Percentiles rank a stretch among this genome's conserved stretches.
These are phyloP conservation scores for Oreonectes daqikongensis DNA, from an alignment of 2,797 vertebrate genomes.

Conservation along the genomic window DNA sequence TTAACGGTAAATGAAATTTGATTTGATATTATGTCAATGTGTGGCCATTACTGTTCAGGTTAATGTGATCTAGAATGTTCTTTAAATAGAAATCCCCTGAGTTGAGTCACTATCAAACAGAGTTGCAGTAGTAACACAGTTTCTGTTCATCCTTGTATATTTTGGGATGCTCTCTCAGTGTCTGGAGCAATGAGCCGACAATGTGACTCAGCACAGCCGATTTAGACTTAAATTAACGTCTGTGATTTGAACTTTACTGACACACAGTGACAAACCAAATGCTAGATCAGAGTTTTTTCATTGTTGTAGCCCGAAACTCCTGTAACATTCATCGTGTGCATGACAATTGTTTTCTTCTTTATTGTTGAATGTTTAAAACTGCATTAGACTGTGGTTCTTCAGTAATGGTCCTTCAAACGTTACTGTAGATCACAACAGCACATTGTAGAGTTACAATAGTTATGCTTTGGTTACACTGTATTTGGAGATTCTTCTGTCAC, in stretches of 20 bases:
- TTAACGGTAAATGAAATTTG: too few relatives aligned
- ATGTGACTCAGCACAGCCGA: constrained; percentile 23
- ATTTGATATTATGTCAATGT: too few relatives aligned
- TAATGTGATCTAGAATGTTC: background rate
- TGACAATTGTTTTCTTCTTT: background rate
- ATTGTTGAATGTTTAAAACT: background rate
- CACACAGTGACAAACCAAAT: constrained; percentile 10
- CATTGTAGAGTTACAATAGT: too few relatives aligned
- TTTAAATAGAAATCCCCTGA: background rate
- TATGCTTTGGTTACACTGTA: too few relatives aligned
- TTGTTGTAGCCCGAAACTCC: background rate
- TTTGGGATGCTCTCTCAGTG: constrained; percentile 10
- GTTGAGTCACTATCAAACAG: background rate
- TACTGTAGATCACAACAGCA: background rate
- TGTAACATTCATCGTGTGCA: background rate
- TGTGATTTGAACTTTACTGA: background rate
- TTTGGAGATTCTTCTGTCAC: too few relatives aligned
- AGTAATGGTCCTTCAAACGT: background rate
- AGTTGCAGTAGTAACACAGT: background rate
- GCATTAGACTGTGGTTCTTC: background rate
- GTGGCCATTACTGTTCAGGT: background rate
- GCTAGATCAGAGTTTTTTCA: background rate
- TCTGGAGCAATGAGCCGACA: constrained; percentile 4
- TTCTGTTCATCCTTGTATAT: constrained; percentile 6
- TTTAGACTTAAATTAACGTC: background rate